Conservation (phyloP, 2,797 vertebrate genomes). For the Dermochelys coriacea region DNA sequence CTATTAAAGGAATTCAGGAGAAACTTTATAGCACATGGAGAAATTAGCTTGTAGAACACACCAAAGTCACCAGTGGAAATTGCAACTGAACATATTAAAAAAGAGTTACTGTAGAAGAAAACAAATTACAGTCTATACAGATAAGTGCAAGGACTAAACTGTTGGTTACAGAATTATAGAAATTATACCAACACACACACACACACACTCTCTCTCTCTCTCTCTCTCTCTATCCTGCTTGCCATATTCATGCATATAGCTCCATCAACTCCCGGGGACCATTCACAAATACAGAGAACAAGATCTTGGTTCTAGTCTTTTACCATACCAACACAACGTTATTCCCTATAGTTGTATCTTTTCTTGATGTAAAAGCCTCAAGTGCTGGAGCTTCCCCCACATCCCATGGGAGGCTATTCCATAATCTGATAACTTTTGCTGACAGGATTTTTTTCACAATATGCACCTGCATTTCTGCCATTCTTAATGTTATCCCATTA, state of each 20-base stretch:
- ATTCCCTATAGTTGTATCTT: background rate
- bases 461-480: background rate
- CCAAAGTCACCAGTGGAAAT: background rate
- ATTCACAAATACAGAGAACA: background rate
- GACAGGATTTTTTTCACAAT: background rate
- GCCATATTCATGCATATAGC: background rate
- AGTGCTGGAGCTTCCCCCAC: background rate
- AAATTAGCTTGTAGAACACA: background rate
- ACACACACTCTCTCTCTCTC: too few relatives aligned
- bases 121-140: background rate
- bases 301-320: background rate
- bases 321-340: background rate
- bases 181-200: background rate
- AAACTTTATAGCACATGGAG: background rate
- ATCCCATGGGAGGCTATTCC: background rate
- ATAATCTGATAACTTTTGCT: background rate
- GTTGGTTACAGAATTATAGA: background rate
- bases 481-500: background rate
- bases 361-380: background rate
- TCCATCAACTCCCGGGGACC: slow-evolving; percentile 1
- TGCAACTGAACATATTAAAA: background rate
- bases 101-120: background rate
- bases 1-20: background rate
- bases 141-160: background rate
- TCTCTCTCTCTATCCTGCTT: background rate